Evolutionary conservation across 2,797 vertebrate genomes (phyloP), one percentile per base, ranked within the genome.

Genomic region (Limnodromus scolopaceus): DNA sequence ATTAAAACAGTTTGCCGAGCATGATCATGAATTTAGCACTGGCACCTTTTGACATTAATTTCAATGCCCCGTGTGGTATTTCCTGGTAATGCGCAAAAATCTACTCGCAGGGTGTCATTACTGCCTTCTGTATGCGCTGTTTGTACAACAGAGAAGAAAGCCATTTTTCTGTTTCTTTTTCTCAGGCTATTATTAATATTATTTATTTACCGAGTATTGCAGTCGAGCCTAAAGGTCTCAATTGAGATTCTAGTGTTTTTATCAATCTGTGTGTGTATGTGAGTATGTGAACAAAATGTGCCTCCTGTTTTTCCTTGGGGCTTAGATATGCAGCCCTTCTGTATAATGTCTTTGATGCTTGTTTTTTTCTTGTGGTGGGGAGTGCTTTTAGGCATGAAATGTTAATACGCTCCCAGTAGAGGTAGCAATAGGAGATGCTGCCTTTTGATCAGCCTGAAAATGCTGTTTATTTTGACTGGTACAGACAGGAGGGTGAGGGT

Each of bases 41-140:
- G 83, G 72, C 87, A 88, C 96, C 94, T 95, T 97, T 90, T 94
- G 95, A 96, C 96, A 95, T 94, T 90, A 45, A 96, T 97, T 97
- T 95, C 97, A 78, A 51, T 91, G 93, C 86, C 84, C 94, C 38
- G 0, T 83, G 84, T 74, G 90, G 93, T 66, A 28, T 94, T 92
- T 92, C 84, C 82, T 36, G 69, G 92, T 87, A 86, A 92, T 9
- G 66, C 41, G 41, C 85, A 88, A 12, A 91, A 94, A 64, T 45
- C 84, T 39, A 16, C 83, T 94, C 77, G 78, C 80, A 95, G 70
- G 87, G 86, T 93, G 76, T 92, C 81, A 65, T 94, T 92, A 71
- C 75, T 54, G 72, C 79, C 81, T 89, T 55, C 91, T 25, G 0
- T 30, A 11, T n/a, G 64, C 39, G 3, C 70, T 46, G 25, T 54